phyloP scores from a whole-genome alignment of 2,888 invertebrate species.

The Aromia moschata region DNA sequence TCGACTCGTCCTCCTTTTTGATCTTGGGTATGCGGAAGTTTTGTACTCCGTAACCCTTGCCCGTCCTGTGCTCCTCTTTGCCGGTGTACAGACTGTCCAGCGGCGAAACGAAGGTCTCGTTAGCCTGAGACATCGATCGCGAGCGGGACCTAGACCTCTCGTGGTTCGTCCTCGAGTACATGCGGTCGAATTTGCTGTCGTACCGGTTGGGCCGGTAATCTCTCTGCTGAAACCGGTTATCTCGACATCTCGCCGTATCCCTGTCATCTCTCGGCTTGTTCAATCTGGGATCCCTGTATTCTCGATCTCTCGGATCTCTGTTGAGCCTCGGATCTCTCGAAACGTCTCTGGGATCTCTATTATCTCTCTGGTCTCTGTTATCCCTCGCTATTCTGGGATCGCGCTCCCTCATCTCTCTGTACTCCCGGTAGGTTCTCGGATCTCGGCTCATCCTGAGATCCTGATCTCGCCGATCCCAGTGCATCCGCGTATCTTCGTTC shows the following conservation, averaged over 20 bases:
- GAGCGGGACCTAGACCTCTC: slow-evolving; percentile 33
- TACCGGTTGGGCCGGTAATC: slow-evolving; percentile 5
- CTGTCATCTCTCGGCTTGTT: slow-evolving; percentile 2
- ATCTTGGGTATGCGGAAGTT: slow-evolving; percentile 67
- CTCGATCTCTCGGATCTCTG: slow-evolving; percentile 6
- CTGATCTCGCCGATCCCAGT: slow-evolving; percentile 33
- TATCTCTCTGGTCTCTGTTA: slow-evolving; percentile 16
- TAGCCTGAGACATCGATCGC: slow-evolving; percentile 38
- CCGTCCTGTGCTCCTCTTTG: slow-evolving; percentile 60
- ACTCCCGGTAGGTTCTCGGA: slow-evolving; percentile 47
- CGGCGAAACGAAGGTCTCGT: slow-evolving; percentile 63
- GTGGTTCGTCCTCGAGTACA: slow-evolving; percentile 40
- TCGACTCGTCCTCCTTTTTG: slow-evolving; percentile 30
- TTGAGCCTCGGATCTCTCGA: slow-evolving; percentile 21
- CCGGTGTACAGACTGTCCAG: slow-evolving; percentile 64
- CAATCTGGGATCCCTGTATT: slow-evolving; percentile 21
- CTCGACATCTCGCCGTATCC: background rate
- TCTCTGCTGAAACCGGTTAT: slow-evolving; percentile 11
- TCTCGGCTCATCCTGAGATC: slow-evolving; percentile 35
- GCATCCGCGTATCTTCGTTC: slow-evolving; percentile 26
- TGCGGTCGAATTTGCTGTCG: slow-evolving; percentile 23
- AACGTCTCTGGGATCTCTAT: slow-evolving; percentile 9
- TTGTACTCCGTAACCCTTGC: slow-evolving; percentile 64
- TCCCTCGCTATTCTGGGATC: slow-evolving; percentile 28
- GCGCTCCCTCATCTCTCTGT: slow-evolving; percentile 44